Base-by-base conservation (phyloP, 1,140 invertebrate species). In the Formica exsecta region DNA sequence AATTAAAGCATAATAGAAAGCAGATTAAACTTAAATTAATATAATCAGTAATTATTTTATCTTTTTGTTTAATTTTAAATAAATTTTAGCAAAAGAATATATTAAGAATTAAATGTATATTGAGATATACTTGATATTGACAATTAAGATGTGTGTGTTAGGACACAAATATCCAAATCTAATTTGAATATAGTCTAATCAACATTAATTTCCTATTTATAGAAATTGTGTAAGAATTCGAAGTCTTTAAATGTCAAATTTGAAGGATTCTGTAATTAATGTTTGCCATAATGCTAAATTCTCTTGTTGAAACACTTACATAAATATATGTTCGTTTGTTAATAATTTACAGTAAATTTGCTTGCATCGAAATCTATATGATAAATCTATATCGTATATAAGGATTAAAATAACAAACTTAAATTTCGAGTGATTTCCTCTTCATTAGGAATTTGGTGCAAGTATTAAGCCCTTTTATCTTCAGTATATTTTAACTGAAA, bases 241-340 rank as follows among this genome's bases (percentile, higher is more conserved):
- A 70, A 25, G 1, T 74, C 1, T 38, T 75, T 41, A 66, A 79
- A 38, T 66, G 36, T 66, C n/a, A 22, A 16, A n/a, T 41, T 68
- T 51, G 25, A 79, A 13, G 22, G 11, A 32, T 38, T 25, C 0
- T 54, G 5, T 16, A 59, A 59, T 41, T 38, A 25, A 51, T 38
- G 22, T 16, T 70, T 25, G 16, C 16, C 19, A 22, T 80, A 11
- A 62, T n/a, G 19, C 22, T 11, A 51, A 80, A 25, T 57, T 68
- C 7, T 16, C 48, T 80, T 19, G 8, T 38, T 25, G 2, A 71
- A 3, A 80, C 41, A 80, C 76, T 79, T 79, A 68, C 48, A 48
- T 71, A 19, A 68, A 65, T 5, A 62, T 9, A 32, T 74, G 38
- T 29, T 81, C 61, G 44, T 19, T 29, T 73, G 16, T 54, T 51